A percentile compares a stretch with the other conserved stretches of the same genome.
phyloP scores from a whole-genome alignment of 2,888 invertebrate species.

The Drosophila mimica region DNA sequence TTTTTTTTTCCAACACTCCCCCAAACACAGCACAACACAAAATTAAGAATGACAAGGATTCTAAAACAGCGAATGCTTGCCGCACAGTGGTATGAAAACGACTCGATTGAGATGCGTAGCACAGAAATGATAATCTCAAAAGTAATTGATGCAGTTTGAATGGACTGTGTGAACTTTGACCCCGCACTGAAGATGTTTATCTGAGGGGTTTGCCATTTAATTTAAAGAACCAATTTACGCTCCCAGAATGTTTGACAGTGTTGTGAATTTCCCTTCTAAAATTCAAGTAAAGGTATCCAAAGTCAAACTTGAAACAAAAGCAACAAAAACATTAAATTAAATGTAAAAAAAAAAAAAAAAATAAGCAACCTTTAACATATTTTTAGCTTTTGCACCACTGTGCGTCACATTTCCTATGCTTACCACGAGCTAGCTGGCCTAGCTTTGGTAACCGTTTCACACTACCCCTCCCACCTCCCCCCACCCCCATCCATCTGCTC shows the following conservation, averaged over 20 bases:
- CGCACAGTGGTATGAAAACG: slow-evolving; percentile 43
- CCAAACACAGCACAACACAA: slow-evolving; percentile 14
- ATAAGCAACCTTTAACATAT: not conserved
- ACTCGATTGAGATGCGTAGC: not conserved
- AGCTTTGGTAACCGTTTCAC: not conserved
- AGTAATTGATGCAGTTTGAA: not conserved
- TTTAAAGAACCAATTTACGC: not conserved
- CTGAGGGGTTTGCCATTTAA: not conserved
- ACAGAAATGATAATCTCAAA: no score
- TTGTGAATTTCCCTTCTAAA: not conserved
- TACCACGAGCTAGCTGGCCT: not conserved
- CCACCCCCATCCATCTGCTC: no score
- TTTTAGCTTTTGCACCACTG: slow-evolving; percentile 26
- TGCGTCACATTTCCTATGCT: slow-evolving; percentile 26
- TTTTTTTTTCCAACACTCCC: slow-evolving; percentile 23
- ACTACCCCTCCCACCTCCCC: not conserved
- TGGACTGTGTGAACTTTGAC: not conserved
- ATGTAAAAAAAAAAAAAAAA: not conserved
- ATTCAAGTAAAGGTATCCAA: not conserved
- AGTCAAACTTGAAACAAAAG: not conserved
- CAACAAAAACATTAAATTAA: not conserved
- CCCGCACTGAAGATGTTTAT: not conserved
- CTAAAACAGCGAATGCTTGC: slow-evolving; percentile 28
- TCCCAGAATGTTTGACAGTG: not conserved
- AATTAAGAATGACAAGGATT: slow-evolving; percentile 76